Base-by-base conservation (phyloP, 2,113 vertebrate species). In the Pristiophorus japonicus region DNA sequence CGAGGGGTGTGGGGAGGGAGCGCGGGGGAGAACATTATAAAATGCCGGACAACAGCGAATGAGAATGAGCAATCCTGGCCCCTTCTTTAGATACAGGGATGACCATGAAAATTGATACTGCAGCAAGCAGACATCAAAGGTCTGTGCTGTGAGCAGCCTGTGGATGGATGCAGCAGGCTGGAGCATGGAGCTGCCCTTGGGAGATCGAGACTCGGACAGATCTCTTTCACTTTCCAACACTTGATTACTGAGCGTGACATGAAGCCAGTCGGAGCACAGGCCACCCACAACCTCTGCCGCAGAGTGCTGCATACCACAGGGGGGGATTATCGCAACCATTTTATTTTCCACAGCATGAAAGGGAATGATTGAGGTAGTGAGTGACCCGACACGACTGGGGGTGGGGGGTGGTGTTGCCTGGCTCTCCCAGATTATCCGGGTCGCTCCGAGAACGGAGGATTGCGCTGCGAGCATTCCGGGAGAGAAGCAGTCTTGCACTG, bases 101-200 rank as follows among this genome's bases (percentile, higher is more conserved):
- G 2, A 30, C 42, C 65, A 94, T 45, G 92, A 42, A 66, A 94
- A 67, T 14, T 94, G 63, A 67, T 67, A 66, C 63, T 67, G 92
- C 5, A 67, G 34, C n/a, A 93, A 93, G 47, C 38, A 66, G 47
- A 94, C 63, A 94, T 94, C 92, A 94, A 67, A 94, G 63, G 11
- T 70, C 47, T 47, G 65, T 1, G 20, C 47, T 47, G 65, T 1
- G 20, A 66, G 27, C 12, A 66, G 92, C 92, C 14, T 5, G 20
- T 47, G 38, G 92, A 94, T 47, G 38, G 92, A 94, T 63, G 92
- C 65, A 94, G 24, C 38, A 66, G 47, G 92, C 38, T 70, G 65
- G 70, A 66, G 38, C 65, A 70, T 70, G 55, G 92, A 70, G 65
- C 62, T 70, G 38, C 92, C 24, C 47, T 11, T 47, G 65, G 65